Base-by-base conservation (phyloP, 2,888 invertebrate genomes). In the Brachyopa scutellaris region DNA sequence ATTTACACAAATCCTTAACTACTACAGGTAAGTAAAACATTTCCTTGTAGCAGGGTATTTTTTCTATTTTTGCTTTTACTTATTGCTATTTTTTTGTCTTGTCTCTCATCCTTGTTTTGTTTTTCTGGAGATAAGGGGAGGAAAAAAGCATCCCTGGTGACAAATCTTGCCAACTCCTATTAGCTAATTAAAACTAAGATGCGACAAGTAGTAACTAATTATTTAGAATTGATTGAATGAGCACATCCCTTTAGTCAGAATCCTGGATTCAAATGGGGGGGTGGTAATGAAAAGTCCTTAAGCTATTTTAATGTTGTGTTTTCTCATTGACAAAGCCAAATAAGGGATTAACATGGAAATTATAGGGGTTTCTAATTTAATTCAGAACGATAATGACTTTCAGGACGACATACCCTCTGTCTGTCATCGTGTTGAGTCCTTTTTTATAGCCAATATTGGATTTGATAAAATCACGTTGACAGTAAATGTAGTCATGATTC, bases 1-100 rank as follows among this genome's bases (percentile, higher is more conserved):
- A 11, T 97, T 97, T 89, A 95, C 95, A 21, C 96, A 97, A 91
- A 95, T 96, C 85, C 93, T 97, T 86, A 97, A 97, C 91, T 97
- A 97, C 90, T 97, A 97, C 91, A 93, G 94, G 94, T 93, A 88
- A 90, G 88, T 70, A 8, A 49, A 61, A 38, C n/a, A 45, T 38
- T 45, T 66, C 21, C 19, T 38, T 8, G 51, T 47, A 9, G 1
- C 13, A 5, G 31, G 23, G 5, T 31, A 9, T 47, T 15, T 2
- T 1, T 53, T n/a, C n/a, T n/a, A n/a, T n/a, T 13, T 42, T 19
- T 17, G 2, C 17, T 19, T 47, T 4, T 38, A n/a, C n/a, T n/a
- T n/a, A n/a, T 23, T 36, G 26, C 9, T 49, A 21, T 23, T 49
- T 64, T 49, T 8, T 42, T 0, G n/a, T n/a, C n/a, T n/a, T n/a